A percentile compares a stretch with the other conserved stretches of the same genome.
Evolutionary conservation across 2,113 vertebrate species (phyloP).

Genomic region (Thermophis baileyi): DNA sequence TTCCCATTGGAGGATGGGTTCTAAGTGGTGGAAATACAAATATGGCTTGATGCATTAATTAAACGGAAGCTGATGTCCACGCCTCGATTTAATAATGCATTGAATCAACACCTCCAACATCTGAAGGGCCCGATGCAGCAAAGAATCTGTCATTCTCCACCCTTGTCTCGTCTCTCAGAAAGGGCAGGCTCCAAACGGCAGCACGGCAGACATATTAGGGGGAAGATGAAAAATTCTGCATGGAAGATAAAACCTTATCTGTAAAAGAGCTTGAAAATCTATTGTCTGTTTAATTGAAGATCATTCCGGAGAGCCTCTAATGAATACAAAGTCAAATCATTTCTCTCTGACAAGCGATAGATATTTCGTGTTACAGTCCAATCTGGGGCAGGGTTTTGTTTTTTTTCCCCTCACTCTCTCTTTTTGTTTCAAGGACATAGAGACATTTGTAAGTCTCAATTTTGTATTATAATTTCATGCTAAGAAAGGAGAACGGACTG

Average conservation of each 20-base stretch:
- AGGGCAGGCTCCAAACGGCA: constrained; percentile 29
- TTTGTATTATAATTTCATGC: constrained; percentile 63
- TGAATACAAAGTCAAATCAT: constrained; percentile 58
- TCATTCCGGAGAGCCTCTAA: constrained; percentile 57
- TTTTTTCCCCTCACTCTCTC: no score
- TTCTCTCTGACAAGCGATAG: constrained; percentile 54
- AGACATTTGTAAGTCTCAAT: constrained; percentile 44
- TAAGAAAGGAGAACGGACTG: constrained; percentile 52
- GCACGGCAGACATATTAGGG: constrained; percentile 32
- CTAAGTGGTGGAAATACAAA: constrained; percentile 21
- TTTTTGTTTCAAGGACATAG: constrained; percentile 64
- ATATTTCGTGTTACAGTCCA: constrained; percentile 49
- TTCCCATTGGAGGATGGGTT: not conserved
- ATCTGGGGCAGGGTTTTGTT: constrained; percentile 34
- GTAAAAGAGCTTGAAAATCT: constrained; percentile 41
- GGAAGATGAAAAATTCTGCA: constrained; percentile 14
- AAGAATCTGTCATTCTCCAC: not conserved
- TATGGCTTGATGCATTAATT: constrained; percentile 1
- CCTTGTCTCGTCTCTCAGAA: constrained; percentile 31
- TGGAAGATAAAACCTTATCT: constrained; percentile 51
- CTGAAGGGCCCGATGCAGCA: not conserved
- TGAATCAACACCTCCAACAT: not conserved
- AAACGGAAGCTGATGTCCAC: not conserved
- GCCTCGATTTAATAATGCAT: not conserved
- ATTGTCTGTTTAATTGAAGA: constrained; percentile 58